A percentile compares a stretch with the other conserved stretches of the same genome.
phyloP scores from a whole-genome alignment of 53 echinoderm and acorn worm genomes.

The Holothuria leucospilota region DNA sequence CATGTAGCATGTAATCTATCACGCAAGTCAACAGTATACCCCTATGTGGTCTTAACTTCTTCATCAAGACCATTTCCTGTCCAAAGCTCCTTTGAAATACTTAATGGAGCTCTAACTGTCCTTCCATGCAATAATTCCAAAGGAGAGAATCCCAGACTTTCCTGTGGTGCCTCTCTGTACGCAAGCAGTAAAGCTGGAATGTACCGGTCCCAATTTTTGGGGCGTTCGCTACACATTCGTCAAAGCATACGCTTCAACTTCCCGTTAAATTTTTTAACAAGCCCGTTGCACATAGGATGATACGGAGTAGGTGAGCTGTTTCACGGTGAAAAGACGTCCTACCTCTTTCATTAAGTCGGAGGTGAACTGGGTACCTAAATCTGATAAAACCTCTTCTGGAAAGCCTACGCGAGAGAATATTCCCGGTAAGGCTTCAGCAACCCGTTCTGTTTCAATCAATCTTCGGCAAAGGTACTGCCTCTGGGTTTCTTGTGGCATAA shows the following conservation, averaged over 20 bases:
- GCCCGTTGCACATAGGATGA: constrained; percentile 75
- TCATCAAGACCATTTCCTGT: constrained; percentile 36
- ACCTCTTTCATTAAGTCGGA: constrained; percentile 62
- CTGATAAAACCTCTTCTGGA: constrained; percentile 65
- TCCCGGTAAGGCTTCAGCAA: too few species aligned
- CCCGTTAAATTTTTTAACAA: constrained; percentile 74
- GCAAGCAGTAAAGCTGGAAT: constrained; percentile 71
- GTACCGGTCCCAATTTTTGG: constrained; percentile 73
- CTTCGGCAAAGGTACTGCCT: too few species aligned
- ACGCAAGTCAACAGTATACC: constrained; percentile 69
- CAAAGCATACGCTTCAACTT: constrained; percentile 69
- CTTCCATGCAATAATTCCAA: constrained; percentile 75
- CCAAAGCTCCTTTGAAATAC: constrained; percentile 69
- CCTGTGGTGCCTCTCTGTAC: constrained; percentile 72
- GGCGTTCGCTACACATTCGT: constrained; percentile 63
- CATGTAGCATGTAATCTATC: constrained; percentile 59
- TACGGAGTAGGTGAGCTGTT: constrained; percentile 72
- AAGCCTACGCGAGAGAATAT: too few species aligned
- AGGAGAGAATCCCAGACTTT: constrained; percentile 66
- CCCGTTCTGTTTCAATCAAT: too few species aligned
- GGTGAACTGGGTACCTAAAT: constrained; percentile 72
- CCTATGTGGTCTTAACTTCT: constrained; percentile 67
- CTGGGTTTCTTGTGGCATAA: too few species aligned
- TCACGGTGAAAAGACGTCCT: constrained; percentile 57
- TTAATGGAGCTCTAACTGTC: constrained; percentile 68